Base-by-base conservation (phyloP, 2,113 vertebrate species). In the Gallinago jamesoni region DNA sequence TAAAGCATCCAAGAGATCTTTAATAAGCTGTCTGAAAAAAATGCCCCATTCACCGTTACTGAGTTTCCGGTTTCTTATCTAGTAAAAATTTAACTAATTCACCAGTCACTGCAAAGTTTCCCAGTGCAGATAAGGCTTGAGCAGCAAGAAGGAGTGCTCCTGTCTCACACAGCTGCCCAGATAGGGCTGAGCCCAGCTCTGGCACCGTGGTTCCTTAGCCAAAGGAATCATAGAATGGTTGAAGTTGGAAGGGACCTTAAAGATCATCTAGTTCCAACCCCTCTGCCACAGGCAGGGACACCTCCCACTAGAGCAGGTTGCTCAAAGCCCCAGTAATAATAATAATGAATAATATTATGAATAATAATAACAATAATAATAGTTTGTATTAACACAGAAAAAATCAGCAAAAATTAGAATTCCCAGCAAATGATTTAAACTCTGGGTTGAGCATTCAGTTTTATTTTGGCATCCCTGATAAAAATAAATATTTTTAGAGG, bases 41-140 rank as follows among this genome's bases (percentile, higher is more conserved):
- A 18, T 18, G 14, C 4, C 57, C 24, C 18, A 6, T 12, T 70
- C 23, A 18, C 1, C 0, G 31, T 85, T 73, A 73, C 27, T 39
- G 57, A 62, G 33, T 73, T 76, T 93, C 69, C 0, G 0, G 1
- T 85, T 83, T 85, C 59, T 83, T 52, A 66, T 50, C 75, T 90
- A 31, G 82, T 90, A 75, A 94, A 90, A 95, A 53, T 88, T 72
- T 92, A 93, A 73, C 70, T 45, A 73, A 35, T 76, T 95, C 5
- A 2, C 33, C 47, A 27, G 48, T 53, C 23, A 35, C 48, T 68
- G 30, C 41, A 31, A 79, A 90, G 17, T 77, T 92, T 76, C 63
- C 55, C 50, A 55, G 68, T 12, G 37, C 53, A 80, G 63, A 45
- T 62, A 62, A 92, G 25, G 22, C 14, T 48, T 31, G n/a, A 78